Evolutionary conservation across 2,797 vertebrate genomes (phyloP).

Genomic region (Acropternis orthonyx): DNA sequence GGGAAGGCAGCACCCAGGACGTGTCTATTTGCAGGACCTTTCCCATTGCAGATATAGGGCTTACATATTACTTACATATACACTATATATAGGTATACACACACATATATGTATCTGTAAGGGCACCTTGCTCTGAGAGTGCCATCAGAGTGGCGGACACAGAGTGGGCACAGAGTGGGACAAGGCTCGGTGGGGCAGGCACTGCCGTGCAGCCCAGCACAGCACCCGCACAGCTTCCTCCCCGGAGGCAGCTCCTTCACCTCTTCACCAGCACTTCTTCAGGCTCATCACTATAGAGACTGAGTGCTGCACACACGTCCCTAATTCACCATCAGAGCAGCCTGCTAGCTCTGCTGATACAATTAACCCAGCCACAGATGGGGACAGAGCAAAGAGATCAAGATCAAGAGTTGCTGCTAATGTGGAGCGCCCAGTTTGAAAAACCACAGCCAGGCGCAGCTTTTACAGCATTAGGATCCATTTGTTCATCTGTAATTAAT

Average conservation of each 20-base stretch:
- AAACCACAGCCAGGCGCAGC: not conserved
- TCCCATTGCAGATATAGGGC: not conserved
- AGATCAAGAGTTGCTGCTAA: not conserved
- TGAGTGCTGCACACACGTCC: not conserved
- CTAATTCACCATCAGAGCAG: not conserved
- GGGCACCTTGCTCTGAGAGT: not conserved
- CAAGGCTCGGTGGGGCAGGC: not conserved
- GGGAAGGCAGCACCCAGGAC: not conserved
- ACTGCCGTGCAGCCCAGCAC: rapidly evolving
- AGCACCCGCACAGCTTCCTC: rapidly evolving
- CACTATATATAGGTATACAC: rapidly evolving
- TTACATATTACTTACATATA: not conserved
- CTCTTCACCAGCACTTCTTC: not conserved
- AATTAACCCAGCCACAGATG: not conserved
- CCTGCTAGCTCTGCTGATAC: not conserved
- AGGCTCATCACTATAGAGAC: not conserved
- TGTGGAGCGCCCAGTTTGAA: not conserved
- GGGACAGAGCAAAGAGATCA: not conserved
- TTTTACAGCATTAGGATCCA: not conserved
- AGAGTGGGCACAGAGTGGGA: rapidly evolving
- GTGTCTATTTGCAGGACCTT: not conserved
- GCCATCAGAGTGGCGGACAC: too few relatives aligned
- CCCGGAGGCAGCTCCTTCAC: not conserved
- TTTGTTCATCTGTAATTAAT: not conserved
- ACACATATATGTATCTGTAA: rapidly evolving